Evolutionary conservation across 1,140 invertebrate species (phyloP).

Genomic region (Apis florea): DNA sequence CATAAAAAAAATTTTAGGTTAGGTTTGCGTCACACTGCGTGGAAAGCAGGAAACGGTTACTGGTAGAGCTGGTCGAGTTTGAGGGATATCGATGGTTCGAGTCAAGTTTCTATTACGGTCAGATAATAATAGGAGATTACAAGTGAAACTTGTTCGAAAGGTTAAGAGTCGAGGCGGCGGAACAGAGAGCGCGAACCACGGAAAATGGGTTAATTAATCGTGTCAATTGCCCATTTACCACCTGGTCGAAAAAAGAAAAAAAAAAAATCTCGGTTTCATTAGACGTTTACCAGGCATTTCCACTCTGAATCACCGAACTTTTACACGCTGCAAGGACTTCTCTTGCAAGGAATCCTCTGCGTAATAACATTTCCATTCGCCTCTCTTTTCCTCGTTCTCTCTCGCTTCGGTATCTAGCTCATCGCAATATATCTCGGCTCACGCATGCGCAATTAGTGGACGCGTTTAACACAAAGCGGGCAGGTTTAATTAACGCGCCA

Average conservation of each 20-base stretch:
- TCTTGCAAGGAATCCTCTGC: slow-evolving; percentile 39
- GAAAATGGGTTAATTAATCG: slow-evolving; percentile 61
- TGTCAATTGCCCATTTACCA: slow-evolving; percentile 64
- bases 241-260: slow-evolving; percentile 19
- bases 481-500: slow-evolving; percentile 59
- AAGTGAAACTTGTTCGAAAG: slow-evolving; percentile 24
- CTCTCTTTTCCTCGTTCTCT: neutral
- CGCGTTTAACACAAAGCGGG: slow-evolving; percentile 57
- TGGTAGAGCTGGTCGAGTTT: neutral
- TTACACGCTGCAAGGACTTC: slow-evolving; percentile 29
- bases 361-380: slow-evolving; percentile 23
- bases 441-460: slow-evolving; percentile 65
- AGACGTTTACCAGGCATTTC: slow-evolving; percentile 64
- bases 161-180: neutral
- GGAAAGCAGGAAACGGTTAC: neutral
- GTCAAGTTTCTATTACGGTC: slow-evolving; percentile 5
- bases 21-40: neutral
- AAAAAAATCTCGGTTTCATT: slow-evolving; percentile 71
- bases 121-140: slow-evolving; percentile 46
- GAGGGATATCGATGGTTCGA: neutral
- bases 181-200: slow-evolving; percentile 2
- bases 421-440: slow-evolving; percentile 60
- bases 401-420: slow-evolving; percentile 59
- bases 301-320: slow-evolving; percentile 65
- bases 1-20: neutral